Percentiles rank a stretch among this genome's conserved stretches.
Evolutionary conservation across 2,888 invertebrate genomes (phyloP).

Genomic region (Anagyrus pseudococci): DNA sequence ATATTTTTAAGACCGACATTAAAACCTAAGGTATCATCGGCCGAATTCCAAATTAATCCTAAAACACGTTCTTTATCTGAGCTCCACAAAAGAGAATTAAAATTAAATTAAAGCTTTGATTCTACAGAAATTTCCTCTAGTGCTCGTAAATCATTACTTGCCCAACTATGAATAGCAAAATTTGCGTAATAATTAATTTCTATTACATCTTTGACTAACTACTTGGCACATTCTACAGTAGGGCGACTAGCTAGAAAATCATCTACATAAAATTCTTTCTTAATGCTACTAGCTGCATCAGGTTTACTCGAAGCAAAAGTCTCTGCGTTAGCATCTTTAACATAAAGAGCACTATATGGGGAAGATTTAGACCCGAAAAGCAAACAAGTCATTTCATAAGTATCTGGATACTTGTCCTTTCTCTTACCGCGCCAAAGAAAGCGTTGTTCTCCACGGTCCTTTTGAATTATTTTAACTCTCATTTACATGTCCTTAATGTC

Average conservation of each 20-base stretch:
- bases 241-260: neutral
- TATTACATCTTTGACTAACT: neutral
- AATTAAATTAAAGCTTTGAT: neutral
- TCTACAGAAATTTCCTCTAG: neutral
- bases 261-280: conserved; percentile 1
- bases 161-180: conserved; percentile 5
- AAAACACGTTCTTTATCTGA: neutral
- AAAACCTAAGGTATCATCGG: neutral
- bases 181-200: neutral
- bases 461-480: neutral
- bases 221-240: neutral
- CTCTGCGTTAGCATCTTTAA: conserved; percentile 13
- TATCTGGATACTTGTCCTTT: neutral
- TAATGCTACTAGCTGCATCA: neutral
- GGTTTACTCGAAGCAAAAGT: neutral
- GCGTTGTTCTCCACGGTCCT: neutral
- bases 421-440: neutral
- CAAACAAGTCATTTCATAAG: conserved; percentile 13
- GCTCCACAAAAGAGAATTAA: neutral
- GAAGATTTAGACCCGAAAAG: conserved; percentile 11
- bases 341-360: conserved; percentile 4
- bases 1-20: neutral
- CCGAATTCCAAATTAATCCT: neutral
- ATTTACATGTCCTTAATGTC: conserved; percentile 13
- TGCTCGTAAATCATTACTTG: neutral